Conservation (phyloP, 1,140 invertebrate genomes). For the Laupala kohalensis region DNA sequence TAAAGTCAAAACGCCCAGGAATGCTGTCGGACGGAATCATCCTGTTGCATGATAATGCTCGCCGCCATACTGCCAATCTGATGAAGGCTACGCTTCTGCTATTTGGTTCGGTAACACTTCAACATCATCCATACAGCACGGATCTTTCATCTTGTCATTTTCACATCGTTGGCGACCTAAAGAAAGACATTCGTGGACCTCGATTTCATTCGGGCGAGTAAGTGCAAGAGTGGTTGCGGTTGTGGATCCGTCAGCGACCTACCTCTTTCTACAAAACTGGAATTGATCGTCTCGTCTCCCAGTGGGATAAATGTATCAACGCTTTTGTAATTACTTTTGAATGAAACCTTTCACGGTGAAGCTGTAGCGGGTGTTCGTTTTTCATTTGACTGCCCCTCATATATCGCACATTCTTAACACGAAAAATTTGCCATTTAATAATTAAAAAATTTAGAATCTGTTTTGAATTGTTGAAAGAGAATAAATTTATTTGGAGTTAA, state of each 20-base stretch:
- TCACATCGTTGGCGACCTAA: neutral
- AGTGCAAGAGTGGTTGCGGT: neutral
- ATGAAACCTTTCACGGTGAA: neutral
- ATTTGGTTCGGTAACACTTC: neutral
- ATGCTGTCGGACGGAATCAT: slow-evolving; percentile 8
- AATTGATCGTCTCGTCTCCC: neutral
- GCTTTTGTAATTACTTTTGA: neutral
- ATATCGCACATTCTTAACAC: too few species aligned
- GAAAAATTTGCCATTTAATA: too few species aligned
- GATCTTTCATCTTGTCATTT: neutral
- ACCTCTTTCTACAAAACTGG: neutral
- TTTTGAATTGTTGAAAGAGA: too few species aligned
- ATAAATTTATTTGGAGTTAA: too few species aligned
- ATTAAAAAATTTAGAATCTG: too few species aligned
- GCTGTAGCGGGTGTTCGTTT: neutral
- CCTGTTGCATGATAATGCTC: neutral
- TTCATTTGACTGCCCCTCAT: neutral
- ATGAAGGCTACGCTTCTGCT: neutral
- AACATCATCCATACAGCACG: neutral
- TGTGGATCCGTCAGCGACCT: neutral
- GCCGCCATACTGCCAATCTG: neutral
- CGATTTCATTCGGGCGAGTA: neutral
- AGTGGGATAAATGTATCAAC: neutral
- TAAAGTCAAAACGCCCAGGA: slow-evolving; percentile 9
- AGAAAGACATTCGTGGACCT: neutral